Conservation (phyloP, 37 sponge, comb jelly and placozoan genomes). For the Dysidea cf. avara region DNA sequence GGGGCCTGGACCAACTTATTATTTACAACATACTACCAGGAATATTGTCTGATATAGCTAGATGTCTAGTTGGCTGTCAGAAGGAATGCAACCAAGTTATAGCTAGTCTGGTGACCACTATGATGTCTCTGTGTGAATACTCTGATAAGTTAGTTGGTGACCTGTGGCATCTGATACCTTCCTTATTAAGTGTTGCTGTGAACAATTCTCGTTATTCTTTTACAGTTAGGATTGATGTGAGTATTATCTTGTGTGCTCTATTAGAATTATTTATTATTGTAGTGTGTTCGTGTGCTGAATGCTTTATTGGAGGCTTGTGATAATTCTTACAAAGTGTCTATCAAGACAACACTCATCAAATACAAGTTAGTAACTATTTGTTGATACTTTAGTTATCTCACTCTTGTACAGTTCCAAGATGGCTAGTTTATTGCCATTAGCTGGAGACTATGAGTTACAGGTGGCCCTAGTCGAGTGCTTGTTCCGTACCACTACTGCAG, state of each 20-base stretch:
- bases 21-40: too few species aligned
- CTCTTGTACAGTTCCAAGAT: conserved; percentile 5
- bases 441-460: conserved; percentile 37
- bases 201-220: conserved; percentile 3
- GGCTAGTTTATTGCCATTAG: neutral
- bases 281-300: conserved; percentile 27
- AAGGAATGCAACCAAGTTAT: too few species aligned
- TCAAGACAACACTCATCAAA: neutral
- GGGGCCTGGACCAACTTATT: too few species aligned
- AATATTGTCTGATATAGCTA: too few species aligned
- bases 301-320: conserved; percentile 23
- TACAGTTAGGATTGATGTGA: conserved; percentile 28
- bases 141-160: too few species aligned
- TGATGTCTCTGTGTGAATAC: too few species aligned
- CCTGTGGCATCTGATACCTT: too few species aligned
- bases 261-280: neutral
- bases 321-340: neutral
- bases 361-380: neutral
- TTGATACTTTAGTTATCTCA: neutral
- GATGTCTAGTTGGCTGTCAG: too few species aligned
- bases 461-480: conserved; percentile 39
- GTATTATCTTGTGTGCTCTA: neutral
- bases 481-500: conserved; percentile 22
- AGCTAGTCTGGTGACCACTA: too few species aligned
- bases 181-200: too few species aligned